A percentile compares a stretch with the other conserved stretches of the same genome.
phyloP scores from a whole-genome alignment of 2,797 vertebrate genomes.

The Microchirus variegatus region DNA sequence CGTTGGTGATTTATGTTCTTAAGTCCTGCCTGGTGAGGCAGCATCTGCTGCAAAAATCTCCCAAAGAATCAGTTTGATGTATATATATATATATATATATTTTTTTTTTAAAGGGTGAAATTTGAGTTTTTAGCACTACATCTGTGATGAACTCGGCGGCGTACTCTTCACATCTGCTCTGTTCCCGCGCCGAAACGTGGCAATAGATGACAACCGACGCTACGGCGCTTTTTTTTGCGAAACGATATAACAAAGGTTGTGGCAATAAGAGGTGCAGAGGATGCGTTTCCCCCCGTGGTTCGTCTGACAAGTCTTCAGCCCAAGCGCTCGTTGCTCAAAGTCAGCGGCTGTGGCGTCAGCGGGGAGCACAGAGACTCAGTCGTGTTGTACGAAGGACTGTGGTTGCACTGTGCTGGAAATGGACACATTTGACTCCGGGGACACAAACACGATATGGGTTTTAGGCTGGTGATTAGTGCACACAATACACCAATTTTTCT shows the following conservation, averaged over 20 bases:
- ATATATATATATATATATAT: too few relatives aligned
- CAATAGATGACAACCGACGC: conserved; percentile 47
- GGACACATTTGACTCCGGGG: conserved; percentile 26
- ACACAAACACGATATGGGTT: conserved; percentile 10
- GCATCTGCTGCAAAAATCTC: conserved; percentile 27
- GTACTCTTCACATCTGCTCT: conserved; percentile 34
- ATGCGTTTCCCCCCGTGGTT: conserved; percentile 61
- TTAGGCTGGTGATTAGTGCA: conserved; percentile 3
- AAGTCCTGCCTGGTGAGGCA: conserved; percentile 30
- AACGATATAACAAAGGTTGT: conserved; percentile 58
- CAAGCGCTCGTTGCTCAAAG: conserved; percentile 63
- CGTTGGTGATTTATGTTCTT: conserved; percentile 55
- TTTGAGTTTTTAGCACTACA: conserved; percentile 29
- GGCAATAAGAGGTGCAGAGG: conserved; percentile 60
- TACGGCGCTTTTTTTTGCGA: conserved; percentile 34
- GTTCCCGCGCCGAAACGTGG: conserved; percentile 40
- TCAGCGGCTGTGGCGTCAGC: conserved; percentile 53
- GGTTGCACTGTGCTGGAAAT: conserved; percentile 31
- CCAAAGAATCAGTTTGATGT: neutral
- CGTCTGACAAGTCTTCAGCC: conserved; percentile 67
- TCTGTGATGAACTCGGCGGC: conserved; percentile 31
- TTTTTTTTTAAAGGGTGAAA: conserved; percentile 9
- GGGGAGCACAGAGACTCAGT: conserved; percentile 48
- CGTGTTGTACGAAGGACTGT: conserved; percentile 46
- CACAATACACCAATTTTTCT: neutral